Conservation (phyloP, 2,113 vertebrate species). For the Myotis lucifugus region DNA sequence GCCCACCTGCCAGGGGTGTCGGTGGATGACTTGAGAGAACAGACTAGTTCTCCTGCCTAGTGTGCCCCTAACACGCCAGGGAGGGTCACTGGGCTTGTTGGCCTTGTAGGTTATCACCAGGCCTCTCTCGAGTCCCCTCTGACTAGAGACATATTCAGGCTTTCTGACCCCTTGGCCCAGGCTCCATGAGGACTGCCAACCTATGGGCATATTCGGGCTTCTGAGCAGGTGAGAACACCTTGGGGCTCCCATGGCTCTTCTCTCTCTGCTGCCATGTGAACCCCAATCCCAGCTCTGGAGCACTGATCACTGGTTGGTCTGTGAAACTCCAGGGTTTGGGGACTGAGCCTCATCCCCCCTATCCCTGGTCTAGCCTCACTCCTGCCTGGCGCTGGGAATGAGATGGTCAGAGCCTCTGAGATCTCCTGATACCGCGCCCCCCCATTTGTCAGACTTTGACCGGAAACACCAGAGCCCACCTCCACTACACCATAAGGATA, state of each 20-base stretch:
- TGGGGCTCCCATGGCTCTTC: background rate
- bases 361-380: background rate
- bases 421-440: no score
- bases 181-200: background rate
- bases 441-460: background rate
- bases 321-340: background rate
- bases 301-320: background rate
- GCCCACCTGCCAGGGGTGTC: no score
- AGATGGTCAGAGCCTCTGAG: background rate
- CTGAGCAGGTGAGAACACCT: background rate
- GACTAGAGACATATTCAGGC: background rate
- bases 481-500: accelerated
- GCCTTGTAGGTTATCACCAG: background rate
- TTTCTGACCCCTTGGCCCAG: background rate
- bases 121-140: background rate
- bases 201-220: background rate
- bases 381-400: background rate
- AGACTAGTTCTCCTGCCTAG: background rate
- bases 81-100: background rate
- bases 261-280: accelerated
- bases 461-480: background rate
- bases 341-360: accelerated
- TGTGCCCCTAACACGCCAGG: background rate
- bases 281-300: background rate
- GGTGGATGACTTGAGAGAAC: background rate